Evolutionary conservation across 2,113 vertebrate species (phyloP).

Genomic region (Urocynchramus pylzowi): DNA sequence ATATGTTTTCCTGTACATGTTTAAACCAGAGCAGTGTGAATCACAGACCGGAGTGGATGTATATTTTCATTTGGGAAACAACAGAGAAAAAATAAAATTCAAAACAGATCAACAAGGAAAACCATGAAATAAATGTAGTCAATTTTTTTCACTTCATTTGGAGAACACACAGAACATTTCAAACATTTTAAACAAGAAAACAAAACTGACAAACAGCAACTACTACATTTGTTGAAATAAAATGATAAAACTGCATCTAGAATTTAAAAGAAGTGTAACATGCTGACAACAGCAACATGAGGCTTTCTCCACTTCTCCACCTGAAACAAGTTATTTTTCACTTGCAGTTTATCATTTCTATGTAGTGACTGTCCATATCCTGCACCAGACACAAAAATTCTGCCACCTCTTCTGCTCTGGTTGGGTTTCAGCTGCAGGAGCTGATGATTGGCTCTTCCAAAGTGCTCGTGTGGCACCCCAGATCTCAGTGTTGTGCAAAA

Average conservation of each 20-base stretch:
- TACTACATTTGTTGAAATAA: not conserved
- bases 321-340: not conserved
- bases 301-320: not conserved
- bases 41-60: not conserved
- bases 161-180: not conserved
- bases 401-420: not conserved
- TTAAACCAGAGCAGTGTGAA: not conserved
- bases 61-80: not conserved
- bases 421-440: not conserved
- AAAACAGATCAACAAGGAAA: not conserved
- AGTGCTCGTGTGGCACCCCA: not conserved
- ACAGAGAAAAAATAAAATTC: not conserved
- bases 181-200: not conserved
- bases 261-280: not conserved
- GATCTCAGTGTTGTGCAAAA: not conserved
- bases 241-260: not conserved
- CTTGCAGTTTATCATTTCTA: not conserved
- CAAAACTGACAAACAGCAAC: not conserved
- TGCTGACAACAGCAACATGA: not conserved
- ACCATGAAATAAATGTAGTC: not conserved
- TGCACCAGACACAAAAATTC: not conserved
- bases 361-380: accelerated
- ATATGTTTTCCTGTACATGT: not conserved
- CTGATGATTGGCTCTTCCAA: accelerated
- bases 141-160: not conserved